Evolutionary conservation across 2,888 invertebrate species (phyloP).

Genomic region (Tenthredo distinguenda): DNA sequence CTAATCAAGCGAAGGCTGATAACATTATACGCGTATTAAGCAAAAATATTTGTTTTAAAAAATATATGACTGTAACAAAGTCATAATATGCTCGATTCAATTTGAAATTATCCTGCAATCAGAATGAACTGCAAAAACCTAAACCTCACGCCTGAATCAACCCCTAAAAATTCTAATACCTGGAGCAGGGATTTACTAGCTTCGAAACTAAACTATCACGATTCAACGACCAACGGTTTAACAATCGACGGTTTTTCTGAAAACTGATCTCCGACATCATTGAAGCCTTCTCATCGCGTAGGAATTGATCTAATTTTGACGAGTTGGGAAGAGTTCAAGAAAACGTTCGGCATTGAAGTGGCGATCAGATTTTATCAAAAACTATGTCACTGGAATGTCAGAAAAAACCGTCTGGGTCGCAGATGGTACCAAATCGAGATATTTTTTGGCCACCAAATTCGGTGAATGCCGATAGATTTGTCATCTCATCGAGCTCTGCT

Average conservation of each 20-base stretch:
- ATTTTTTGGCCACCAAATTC: background rate
- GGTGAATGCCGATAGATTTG: background rate
- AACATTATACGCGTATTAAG: no score
- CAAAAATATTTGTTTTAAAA: no score
- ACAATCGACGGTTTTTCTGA: background rate
- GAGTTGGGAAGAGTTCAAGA: background rate
- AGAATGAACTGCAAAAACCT: background rate
- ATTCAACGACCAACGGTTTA: background rate
- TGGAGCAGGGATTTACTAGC: background rate
- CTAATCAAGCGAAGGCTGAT: background rate
- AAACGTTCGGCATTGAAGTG: background rate
- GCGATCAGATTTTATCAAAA: background rate
- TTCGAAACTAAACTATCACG: background rate
- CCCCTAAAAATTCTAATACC: background rate
- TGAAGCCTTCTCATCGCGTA: background rate
- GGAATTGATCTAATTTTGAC: background rate
- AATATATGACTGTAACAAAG: no score
- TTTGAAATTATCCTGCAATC: background rate
- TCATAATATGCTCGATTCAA: background rate
- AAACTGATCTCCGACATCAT: background rate
- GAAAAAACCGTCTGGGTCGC: background rate
- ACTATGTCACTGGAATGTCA: background rate
- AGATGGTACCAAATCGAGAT: background rate
- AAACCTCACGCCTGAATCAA: background rate
- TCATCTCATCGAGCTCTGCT: background rate